phyloP scores from a whole-genome alignment of 2,113 vertebrate species.

The Ailurus styani region DNA sequence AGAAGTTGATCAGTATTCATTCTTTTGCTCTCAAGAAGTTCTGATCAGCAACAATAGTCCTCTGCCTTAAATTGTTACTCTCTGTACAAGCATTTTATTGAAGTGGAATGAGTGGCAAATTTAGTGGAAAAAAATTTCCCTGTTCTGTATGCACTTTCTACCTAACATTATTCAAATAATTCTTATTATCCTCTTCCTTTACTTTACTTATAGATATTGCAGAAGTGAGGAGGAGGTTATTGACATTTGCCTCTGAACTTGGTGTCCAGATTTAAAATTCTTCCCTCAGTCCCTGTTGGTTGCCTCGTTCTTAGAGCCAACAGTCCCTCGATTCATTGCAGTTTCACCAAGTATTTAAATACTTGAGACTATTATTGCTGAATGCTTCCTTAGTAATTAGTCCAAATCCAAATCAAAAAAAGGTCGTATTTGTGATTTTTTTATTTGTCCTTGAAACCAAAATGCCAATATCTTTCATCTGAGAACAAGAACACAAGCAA shows the following conservation, averaged over 20 bases:
- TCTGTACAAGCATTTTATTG: background rate
- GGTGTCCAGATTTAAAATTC: background rate
- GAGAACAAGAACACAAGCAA: background rate
- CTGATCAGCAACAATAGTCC: background rate
- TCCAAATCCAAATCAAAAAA: constrained; percentile 29
- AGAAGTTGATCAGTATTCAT: background rate
- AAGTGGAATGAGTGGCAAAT: background rate
- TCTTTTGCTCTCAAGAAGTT: background rate
- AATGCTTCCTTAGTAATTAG: constrained; percentile 39
- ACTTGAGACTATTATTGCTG: constrained; percentile 1
- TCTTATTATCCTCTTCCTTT: background rate
- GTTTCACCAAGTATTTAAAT: constrained; percentile 29
- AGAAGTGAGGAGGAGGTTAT: background rate
- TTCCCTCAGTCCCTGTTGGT: background rate
- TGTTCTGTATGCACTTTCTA: background rate
- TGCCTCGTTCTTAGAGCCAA: background rate
- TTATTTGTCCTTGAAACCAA: constrained; percentile 23
- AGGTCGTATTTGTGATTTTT: constrained; percentile 48
- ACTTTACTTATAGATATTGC: background rate
- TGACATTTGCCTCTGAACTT: constrained; percentile 35
- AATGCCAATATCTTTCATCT: background rate
- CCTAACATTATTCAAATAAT: background rate
- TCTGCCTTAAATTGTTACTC: background rate
- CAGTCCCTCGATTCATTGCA: constrained; percentile 17
- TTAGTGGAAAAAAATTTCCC: background rate